Percentiles rank a stretch among this genome's conserved stretches.
phyloP scores from a whole-genome alignment of 2,797 vertebrate genomes.

The Coracias cyanogaster region DNA sequence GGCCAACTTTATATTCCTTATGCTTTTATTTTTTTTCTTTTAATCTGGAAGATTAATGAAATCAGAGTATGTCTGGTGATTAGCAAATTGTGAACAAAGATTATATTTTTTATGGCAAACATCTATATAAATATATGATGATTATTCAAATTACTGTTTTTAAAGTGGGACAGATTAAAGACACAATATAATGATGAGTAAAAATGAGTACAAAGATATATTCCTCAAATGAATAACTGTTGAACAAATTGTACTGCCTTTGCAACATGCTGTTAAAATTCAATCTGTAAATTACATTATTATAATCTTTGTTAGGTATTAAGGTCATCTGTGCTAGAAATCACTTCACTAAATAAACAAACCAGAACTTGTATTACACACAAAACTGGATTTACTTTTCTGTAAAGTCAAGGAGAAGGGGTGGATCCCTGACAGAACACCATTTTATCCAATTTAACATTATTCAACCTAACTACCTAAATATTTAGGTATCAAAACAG shows the following conservation, averaged over 20 bases:
- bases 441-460: background rate
- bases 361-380: background rate
- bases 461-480: background rate
- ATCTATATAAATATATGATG: background rate
- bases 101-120: background rate
- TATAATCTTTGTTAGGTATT: background rate
- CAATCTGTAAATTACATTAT: background rate
- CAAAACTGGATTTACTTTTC: background rate
- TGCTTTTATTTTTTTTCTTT: background rate
- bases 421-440: background rate
- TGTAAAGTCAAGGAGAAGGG: background rate
- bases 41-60: background rate
- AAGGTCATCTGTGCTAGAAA: background rate
- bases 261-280: background rate
- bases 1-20: background rate
- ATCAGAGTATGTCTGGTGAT: background rate
- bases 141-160: background rate
- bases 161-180: background rate
- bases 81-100: background rate
- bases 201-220: background rate
- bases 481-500: background rate
- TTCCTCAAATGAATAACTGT: background rate
- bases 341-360: background rate
- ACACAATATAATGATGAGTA: background rate
- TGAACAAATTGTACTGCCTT: background rate